Evolutionary conservation across 2,113 vertebrate species (phyloP).

Genomic region (Lasiurus borealis): DNA sequence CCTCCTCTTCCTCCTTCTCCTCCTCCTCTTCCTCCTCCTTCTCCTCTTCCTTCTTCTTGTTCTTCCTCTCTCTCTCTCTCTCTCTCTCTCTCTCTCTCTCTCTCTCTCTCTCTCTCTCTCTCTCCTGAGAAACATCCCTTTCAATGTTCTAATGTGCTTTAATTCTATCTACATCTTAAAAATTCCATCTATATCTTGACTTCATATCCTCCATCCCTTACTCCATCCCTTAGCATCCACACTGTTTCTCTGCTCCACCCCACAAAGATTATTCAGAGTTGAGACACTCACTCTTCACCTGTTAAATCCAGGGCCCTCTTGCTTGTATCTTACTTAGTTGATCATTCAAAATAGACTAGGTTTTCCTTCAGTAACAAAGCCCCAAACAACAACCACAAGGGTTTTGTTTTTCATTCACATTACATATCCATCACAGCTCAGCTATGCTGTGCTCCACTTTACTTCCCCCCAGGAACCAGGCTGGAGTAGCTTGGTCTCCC

Average conservation of each 20-base stretch:
- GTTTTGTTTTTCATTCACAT: neutral
- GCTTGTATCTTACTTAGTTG: too few species aligned
- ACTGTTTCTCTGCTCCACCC: neutral
- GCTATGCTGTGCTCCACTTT: neutral
- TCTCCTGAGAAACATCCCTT: neutral
- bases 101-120: too few species aligned
- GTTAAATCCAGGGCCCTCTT: neutral
- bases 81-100: neutral
- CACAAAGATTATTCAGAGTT: conserved; percentile 2
- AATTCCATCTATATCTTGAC: neutral
- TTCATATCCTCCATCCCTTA: neutral
- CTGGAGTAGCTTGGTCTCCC: neutral
- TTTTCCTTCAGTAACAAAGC: neutral
- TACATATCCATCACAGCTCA: neutral
- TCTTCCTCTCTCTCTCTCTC: too few species aligned
- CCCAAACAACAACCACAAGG: neutral
- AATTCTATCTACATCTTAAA: neutral
- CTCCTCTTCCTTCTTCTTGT: neutral
- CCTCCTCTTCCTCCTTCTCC: too few species aligned
- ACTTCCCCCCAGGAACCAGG: neutral
- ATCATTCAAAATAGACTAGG: too few species aligned
- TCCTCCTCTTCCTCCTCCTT: neutral
- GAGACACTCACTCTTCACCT: neutral
- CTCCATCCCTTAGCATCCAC: neutral
- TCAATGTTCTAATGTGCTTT: neutral